Evolutionary conservation across 1,140 invertebrate genomes (phyloP).

Genomic region (Lepeophtheirus salmonis): DNA sequence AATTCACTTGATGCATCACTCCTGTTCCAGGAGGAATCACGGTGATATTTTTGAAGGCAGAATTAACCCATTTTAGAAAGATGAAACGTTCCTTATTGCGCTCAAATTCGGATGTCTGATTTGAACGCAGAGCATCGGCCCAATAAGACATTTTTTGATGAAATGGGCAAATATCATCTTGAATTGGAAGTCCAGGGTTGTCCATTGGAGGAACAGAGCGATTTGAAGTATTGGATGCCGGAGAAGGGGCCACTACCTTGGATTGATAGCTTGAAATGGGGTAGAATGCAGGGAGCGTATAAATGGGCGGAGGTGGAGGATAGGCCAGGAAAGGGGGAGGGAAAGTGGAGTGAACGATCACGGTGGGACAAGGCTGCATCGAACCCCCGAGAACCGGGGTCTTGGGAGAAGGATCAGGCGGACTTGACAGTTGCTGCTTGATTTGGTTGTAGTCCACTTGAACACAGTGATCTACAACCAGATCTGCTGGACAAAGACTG

Average conservation of each 20-base stretch:
- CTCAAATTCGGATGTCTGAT: slow-evolving; percentile 34
- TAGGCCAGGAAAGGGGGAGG: background rate
- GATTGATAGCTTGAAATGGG: background rate
- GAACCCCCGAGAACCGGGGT: background rate
- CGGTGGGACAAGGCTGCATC: background rate
- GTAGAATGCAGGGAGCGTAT: background rate
- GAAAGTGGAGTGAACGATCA: background rate
- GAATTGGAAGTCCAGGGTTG: slow-evolving; percentile 25
- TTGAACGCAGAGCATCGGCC: slow-evolving; percentile 31
- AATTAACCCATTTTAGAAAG: slow-evolving; percentile 36
- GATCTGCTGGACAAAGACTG: slow-evolving; percentile 82
- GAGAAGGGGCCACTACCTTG: background rate
- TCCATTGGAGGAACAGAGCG: slow-evolving; percentile 14
- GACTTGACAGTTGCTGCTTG: background rate
- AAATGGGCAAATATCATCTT: slow-evolving; percentile 32
- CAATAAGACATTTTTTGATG: slow-evolving; percentile 27
- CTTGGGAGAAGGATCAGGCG: background rate
- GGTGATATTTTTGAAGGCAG: slow-evolving; percentile 33
- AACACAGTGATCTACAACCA: slow-evolving; percentile 93
- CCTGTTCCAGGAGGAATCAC: slow-evolving; percentile 38
- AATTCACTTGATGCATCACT: slow-evolving; percentile 38
- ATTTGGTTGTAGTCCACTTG: slow-evolving; percentile 56
- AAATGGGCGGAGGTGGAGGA: background rate
- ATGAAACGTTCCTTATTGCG: slow-evolving; percentile 35
- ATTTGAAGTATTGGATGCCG: background rate